A percentile compares a stretch with the other conserved stretches of the same genome.
These are phyloP conservation scores for Engystomops pustulosus DNA, from an alignment of 2,113 vertebrate genomes.

Conservation along the genomic window DNA sequence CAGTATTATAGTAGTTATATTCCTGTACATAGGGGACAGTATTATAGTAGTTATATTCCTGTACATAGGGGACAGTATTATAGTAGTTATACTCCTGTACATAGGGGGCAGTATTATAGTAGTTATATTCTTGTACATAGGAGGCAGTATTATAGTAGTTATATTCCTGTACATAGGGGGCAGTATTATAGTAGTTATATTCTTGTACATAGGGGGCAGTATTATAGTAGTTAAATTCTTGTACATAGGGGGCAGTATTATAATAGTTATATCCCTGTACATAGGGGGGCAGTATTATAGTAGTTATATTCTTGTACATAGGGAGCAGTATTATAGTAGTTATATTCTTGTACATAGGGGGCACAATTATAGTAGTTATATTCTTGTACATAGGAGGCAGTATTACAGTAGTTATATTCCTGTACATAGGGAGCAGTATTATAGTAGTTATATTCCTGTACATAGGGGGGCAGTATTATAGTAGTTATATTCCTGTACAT, in stretches of 20 bases:
- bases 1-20: background rate
- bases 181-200: slow-evolving; percentile 1
- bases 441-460: slow-evolving; percentile 9
- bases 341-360: background rate
- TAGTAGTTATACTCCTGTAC: background rate
- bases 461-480: too few species aligned
- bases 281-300: background rate
- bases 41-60: too few species aligned
- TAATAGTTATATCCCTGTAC: too few species aligned
- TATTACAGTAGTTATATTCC: slow-evolving; percentile 4
- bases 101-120: background rate
- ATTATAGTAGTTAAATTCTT: background rate
- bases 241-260: too few species aligned
- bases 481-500: too few species aligned
- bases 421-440: slow-evolving; percentile 1
- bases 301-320: background rate
- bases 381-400: background rate
- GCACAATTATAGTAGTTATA: slow-evolving; percentile 1
- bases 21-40: too few species aligned
- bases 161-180: too few species aligned
- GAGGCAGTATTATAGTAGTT: too few species aligned
- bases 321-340: background rate
- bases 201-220: background rate
- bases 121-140: too few species aligned
- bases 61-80: background rate